These are phyloP conservation scores for Syrphus vitripennis DNA, from an alignment of 2,888 invertebrate genomes.

Conservation along the genomic window DNA sequence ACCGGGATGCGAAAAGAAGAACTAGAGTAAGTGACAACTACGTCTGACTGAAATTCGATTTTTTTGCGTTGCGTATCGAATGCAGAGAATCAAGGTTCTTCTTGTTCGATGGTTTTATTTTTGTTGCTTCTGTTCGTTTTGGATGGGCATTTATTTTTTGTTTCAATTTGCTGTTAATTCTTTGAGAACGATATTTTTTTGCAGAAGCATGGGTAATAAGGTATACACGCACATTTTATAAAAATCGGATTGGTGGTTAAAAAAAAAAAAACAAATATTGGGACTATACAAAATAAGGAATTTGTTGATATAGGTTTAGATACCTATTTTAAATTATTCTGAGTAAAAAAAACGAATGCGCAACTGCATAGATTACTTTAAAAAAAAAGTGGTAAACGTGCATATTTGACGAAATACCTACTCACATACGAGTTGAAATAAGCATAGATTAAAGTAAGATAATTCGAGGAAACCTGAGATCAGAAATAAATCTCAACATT, in stretches of 20 bases:
- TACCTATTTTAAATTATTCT: too few species aligned
- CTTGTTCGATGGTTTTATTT: conserved; percentile 9
- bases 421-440: too few species aligned
- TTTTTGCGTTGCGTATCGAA: conserved; percentile 65
- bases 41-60: conserved; percentile 46
- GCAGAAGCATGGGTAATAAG: not conserved
- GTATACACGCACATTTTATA: conserved; percentile 17
- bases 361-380: too few species aligned
- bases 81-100: conserved; percentile 26
- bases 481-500: too few species aligned
- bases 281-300: not conserved
- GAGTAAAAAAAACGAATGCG: too few species aligned
- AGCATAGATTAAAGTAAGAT: too few species aligned
- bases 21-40: not conserved
- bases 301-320: not conserved
- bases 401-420: too few species aligned
- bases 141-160: not conserved
- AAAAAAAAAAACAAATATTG: conserved; percentile 4
- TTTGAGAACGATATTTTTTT: not conserved
- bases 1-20: conserved; percentile 13
- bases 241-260: not conserved
- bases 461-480: too few species aligned
- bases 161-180: not conserved
- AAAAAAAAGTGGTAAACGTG: too few species aligned
- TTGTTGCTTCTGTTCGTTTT: not conserved